Base-by-base conservation (phyloP, 2,797 vertebrate genomes). In the Channallabes apus region DNA sequence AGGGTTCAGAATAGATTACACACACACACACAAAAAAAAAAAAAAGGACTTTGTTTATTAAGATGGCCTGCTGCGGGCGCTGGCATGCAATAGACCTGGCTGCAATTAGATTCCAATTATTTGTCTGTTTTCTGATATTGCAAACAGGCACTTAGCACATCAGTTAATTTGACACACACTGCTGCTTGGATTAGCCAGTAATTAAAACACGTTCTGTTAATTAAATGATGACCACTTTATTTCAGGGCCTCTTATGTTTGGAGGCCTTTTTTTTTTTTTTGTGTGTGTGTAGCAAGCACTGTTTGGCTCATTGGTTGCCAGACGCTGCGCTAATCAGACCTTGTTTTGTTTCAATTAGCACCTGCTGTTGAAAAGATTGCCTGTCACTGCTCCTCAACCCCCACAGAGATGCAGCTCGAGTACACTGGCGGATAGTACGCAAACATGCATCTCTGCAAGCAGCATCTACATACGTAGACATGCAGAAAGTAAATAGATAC, bases 171-270 rank as follows among this genome's bases (percentile, higher is more conserved):
- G 98, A 99, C 97, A 98, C 97, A 96, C 95, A 94, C 97, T 95
- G 95, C 96, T 96, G 98, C 98, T 97, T 97, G 97, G 97, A 98
- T 99, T 99, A 97, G 95, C 96, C 96, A 90, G 98, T 99, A 99
- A 99, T 99, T 99, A 99, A 99, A 99, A 99, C 94, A 96, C 97
- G 97, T 98, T 96, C 95, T 97, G 97, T 99, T 99, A 99, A 99
- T 99, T 98, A 98, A 97, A 98, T 98, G 97, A 99, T 99, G 98
- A 99, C 98, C 98, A 99, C 98, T 99, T 99, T 98, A 99, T 99
- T 99, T 96, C 97, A 97, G 96, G 95, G 97, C 86, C 97, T 97
- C 97, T 98, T 96, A 96, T 98, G 97, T 97, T 97, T 96, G 97
- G 95, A 81, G 83, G 86, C 94, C 95, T 85, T 46, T 73, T 84